phyloP scores from a whole-genome alignment of 2,113 vertebrate species.

The Brachionichthys hirsutus region DNA sequence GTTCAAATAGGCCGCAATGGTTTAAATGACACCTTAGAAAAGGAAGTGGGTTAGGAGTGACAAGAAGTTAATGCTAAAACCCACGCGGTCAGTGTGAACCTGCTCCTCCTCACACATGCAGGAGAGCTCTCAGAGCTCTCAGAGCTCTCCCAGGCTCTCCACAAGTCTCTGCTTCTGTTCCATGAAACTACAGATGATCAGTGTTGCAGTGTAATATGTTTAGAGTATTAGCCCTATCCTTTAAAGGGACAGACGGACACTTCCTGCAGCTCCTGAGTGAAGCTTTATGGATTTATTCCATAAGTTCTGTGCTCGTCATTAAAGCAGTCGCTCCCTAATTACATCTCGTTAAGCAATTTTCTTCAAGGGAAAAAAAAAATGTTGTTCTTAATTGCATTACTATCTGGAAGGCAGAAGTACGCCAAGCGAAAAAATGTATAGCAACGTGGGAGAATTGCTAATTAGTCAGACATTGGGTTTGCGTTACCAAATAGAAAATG shows the following conservation, averaged over 20 bases:
- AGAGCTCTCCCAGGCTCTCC: too few relatives aligned
- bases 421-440: conserved; percentile 75
- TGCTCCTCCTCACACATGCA: too few relatives aligned
- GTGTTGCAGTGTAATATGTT: neutral
- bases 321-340: conserved; percentile 74
- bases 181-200: too few relatives aligned
- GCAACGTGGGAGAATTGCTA: conserved; percentile 73
- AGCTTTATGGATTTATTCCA: conserved; percentile 61
- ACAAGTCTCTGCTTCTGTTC: too few relatives aligned
- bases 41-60: neutral
- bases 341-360: conserved; percentile 78
- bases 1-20: conserved; percentile 7
- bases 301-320: conserved; percentile 67
- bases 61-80: too few relatives aligned
- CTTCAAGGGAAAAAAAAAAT: conserved; percentile 43
- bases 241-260: conserved; percentile 9
- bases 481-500: conserved; percentile 64
- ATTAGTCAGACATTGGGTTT: conserved; percentile 73
- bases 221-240: neutral
- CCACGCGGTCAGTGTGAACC: too few relatives aligned
- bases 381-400: conserved; percentile 78
- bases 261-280: conserved; percentile 35
- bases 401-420: conserved; percentile 79
- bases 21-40: conserved; percentile 10
- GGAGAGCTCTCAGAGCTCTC: too few relatives aligned